These are phyloP conservation scores for Archocentrus centrarchus DNA, from an alignment of 2,113 vertebrate genomes.

Conservation along the genomic window DNA sequence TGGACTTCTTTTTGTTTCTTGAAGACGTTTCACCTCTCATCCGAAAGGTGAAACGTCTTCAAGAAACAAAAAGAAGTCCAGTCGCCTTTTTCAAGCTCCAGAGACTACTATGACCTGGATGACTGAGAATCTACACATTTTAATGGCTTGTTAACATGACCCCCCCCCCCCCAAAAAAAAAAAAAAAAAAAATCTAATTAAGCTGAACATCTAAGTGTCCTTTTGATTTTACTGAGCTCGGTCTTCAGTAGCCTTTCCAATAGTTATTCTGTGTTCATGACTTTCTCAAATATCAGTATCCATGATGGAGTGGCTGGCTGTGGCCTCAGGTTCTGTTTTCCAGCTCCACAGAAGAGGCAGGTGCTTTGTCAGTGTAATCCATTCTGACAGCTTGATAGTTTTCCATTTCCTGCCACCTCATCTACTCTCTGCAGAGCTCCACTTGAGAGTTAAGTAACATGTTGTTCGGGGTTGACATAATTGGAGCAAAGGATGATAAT, in stretches of 20 bases:
- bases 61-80: no score
- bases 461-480: conserved; percentile 56
- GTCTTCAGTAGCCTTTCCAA: conserved; percentile 41
- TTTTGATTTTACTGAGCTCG: conserved; percentile 36
- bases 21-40: no score
- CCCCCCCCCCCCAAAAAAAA: no score
- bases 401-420: conserved; percentile 73
- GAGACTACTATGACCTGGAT: no score
- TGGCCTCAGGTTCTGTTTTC: conserved; percentile 46
- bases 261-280: conserved; percentile 54
- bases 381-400: conserved; percentile 66
- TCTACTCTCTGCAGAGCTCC: conserved; percentile 32
- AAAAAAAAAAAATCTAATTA: no score
- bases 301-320: conserved; percentile 19
- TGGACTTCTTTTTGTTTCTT: no score
- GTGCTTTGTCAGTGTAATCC: conserved; percentile 63
- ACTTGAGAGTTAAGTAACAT: conserved; percentile 56
- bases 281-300: conserved; percentile 29
- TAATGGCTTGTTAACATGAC: no score
- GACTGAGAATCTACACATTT: no score
- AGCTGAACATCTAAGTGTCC: no score
- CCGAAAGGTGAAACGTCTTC: no score
- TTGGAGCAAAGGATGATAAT: conserved; percentile 57
- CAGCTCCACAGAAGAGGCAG: conserved; percentile 26
- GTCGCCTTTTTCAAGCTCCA: no score